A percentile compares a stretch with the other conserved stretches of the same genome.
phyloP scores from a whole-genome alignment of 1,140 invertebrate genomes.

The Aphis gossypii region DNA sequence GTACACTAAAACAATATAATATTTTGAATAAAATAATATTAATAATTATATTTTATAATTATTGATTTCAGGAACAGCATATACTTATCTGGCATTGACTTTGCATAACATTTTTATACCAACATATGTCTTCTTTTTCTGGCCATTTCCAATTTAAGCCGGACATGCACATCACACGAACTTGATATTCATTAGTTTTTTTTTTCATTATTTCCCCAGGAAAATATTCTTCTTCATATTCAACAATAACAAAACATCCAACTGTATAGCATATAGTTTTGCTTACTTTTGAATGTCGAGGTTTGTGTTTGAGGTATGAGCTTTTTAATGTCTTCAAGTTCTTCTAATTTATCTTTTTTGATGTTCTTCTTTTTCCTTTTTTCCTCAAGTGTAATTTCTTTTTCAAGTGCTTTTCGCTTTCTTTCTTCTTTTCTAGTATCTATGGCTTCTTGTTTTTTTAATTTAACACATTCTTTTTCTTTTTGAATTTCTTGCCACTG shows the following conservation, averaged over 20 bases:
- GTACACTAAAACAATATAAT: not conserved
- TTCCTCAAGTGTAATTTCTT: not conserved
- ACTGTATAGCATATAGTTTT: not conserved
- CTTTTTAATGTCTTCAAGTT: not conserved
- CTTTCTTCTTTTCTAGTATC: not conserved
- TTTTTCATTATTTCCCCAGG: not conserved
- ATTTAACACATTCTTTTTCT: not conserved
- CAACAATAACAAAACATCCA: not conserved
- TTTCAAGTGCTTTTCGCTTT: not conserved
- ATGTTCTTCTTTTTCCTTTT: not conserved
- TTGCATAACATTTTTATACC: not conserved
- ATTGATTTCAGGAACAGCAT: not conserved
- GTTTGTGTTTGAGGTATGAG: not conserved
- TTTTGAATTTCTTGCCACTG: not conserved
- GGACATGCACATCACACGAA: not conserved
- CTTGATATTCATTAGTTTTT: not conserved
- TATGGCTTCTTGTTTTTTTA: not conserved
- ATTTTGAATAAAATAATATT: not conserved
- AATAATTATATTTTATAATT: not conserved
- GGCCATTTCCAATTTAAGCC: not conserved
- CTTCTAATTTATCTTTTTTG: not conserved
- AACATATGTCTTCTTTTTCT: not conserved
- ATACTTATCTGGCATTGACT: not conserved
- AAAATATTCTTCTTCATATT: not conserved
- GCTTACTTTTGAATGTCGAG: not conserved